Evolutionary conservation across 2,888 invertebrate genomes (phyloP).

Genomic region (Danaus chrysippus): DNA sequence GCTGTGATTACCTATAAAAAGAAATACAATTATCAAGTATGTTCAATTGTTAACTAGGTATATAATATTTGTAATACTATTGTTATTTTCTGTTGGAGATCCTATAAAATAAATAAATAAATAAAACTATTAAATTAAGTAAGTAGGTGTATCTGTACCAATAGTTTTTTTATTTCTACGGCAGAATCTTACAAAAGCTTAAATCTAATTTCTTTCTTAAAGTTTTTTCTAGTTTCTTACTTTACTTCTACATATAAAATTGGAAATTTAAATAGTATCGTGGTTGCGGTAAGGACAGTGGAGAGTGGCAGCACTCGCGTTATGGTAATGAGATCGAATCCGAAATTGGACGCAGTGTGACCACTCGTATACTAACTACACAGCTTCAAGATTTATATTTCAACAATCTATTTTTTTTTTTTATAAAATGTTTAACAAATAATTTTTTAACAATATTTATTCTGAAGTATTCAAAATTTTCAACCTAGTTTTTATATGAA

Average conservation of each 20-base stretch:
- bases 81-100: not conserved
- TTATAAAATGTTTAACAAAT: not conserved
- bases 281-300: constrained; percentile 39
- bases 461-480: too few relatives aligned
- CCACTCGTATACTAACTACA: constrained; percentile 46
- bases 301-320: constrained; percentile 54
- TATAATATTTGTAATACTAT: too few relatives aligned
- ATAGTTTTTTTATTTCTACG: too few relatives aligned
- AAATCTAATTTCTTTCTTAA: too few relatives aligned
- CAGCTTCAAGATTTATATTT: constrained; percentile 33
- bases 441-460: too few relatives aligned
- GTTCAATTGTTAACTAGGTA: too few relatives aligned
- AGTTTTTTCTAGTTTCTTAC: too few relatives aligned
- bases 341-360: constrained; percentile 66
- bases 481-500: too few relatives aligned
- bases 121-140: not conserved
- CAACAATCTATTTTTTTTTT: constrained; percentile 13
- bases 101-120: not conserved
- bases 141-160: too few relatives aligned
- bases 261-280: constrained; percentile 4
- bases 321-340: constrained; percentile 73
- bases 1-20: too few relatives aligned
- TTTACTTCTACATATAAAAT: not conserved
- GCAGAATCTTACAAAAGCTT: too few relatives aligned
- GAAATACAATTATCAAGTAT: too few relatives aligned